These are phyloP conservation scores for Bovichtus variegatus DNA, from an alignment of 2,797 vertebrate genomes.

Conservation along the genomic window DNA sequence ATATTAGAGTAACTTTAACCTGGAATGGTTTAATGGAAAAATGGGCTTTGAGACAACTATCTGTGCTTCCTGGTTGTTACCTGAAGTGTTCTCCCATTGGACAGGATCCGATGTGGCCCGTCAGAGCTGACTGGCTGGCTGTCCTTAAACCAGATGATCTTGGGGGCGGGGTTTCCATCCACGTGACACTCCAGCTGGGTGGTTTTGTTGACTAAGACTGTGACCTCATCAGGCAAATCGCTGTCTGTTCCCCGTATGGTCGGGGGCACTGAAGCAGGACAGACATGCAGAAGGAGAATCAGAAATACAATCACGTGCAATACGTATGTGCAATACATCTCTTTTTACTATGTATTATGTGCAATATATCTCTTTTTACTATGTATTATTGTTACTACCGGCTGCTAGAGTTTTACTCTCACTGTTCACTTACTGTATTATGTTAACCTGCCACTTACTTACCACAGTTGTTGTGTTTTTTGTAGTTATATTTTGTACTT, in stretches of 20 bases:
- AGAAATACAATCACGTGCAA: too few relatives aligned
- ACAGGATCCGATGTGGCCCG: slow-evolving; percentile 80
- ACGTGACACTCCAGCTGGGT: slow-evolving; percentile 88
- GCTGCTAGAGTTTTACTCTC: too few relatives aligned
- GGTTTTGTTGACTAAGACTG: slow-evolving; percentile 87
- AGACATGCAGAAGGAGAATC: slow-evolving; percentile 12
- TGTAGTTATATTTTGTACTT: too few relatives aligned
- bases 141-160: slow-evolving; percentile 93
- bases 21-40: background rate
- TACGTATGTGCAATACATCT: too few relatives aligned
- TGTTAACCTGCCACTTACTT: too few relatives aligned
- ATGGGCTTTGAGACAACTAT: background rate
- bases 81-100: slow-evolving; percentile 90
- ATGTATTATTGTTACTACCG: too few relatives aligned
- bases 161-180: slow-evolving; percentile 90
- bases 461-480: too few relatives aligned
- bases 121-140: slow-evolving; percentile 83
- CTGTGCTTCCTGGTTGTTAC: slow-evolving; percentile 72
- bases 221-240: slow-evolving; percentile 90
- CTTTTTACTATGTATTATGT: too few relatives aligned
- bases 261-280: slow-evolving; percentile 88
- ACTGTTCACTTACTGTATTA: too few relatives aligned
- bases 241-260: slow-evolving; percentile 84
- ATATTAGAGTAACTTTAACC: background rate
- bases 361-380: too few relatives aligned